Base-by-base conservation (phyloP, 1,140 invertebrate species). In the Propsilocerus akamusi region DNA sequence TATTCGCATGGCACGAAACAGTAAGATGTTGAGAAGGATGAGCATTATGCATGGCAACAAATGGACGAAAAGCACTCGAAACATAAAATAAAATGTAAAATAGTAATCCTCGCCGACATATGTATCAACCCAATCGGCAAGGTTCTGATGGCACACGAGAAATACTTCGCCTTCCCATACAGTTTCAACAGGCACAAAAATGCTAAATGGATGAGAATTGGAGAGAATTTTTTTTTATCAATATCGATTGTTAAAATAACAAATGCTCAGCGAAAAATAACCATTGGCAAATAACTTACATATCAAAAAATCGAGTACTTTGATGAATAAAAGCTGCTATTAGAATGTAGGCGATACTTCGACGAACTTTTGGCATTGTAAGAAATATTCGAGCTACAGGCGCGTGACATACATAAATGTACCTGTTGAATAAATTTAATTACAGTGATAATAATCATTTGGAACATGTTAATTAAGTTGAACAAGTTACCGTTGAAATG, bases 381-480 rank as follows among this genome's bases (percentile, higher is more conserved):
- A 89, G 93, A 78, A 86, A 90, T 22, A 76, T 83, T 52, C 77
- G 72, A 0, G 89, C 88, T 51, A 83, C 74, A 1, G 85, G 80
- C 3, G 86, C 84, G 64, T 92, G 87, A 58, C 89, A 93, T 0
- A 93, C 86, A 66, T 91, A 93, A 52, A 93, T 89, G 67, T 92
- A 93, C 52, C 63, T 65, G 56, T 30, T 10, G n/a, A 49, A 25
- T 2, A 51, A n/a, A 46, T 49, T 11, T 6, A 26, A 51, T 23
- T 0, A 46, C 53, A 34, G 37, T 48, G 28, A 28, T 23, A 51
- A 47, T 47, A 59, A 64, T 49, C n/a, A 30, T 30, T 30, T 7
- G 60, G 53, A 46, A 56, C 55, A 41, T 14, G 14, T 24, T 58
- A 59, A 59, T 60, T 58, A 58, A 59, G 11, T 23, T 25, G 46